These are phyloP conservation scores for Urechis unicinctus DNA, from an alignment of 2,888 invertebrate genomes.

Conservation along the genomic window DNA sequence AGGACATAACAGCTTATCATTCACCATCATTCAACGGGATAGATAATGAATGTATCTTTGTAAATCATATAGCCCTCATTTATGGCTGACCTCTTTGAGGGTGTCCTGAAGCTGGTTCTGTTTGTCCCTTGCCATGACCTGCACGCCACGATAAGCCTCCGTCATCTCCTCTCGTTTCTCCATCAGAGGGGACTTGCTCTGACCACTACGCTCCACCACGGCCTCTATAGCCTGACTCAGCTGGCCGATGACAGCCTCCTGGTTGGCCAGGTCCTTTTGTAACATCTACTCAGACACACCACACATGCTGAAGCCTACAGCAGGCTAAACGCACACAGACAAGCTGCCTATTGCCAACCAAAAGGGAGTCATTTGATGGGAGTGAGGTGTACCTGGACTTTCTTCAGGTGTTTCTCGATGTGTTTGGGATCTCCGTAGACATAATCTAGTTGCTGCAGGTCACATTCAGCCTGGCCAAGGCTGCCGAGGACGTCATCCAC, in stretches of 20 bases:
- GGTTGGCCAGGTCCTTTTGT: conserved; percentile 39
- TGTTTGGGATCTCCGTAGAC: conserved; percentile 45
- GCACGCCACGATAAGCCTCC: conserved; percentile 32
- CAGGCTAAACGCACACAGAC: neutral
- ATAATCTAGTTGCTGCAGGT: conserved; percentile 36
- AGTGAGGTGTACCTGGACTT: conserved; percentile 40
- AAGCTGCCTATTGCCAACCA: neutral
- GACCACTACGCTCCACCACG: conserved; percentile 23
- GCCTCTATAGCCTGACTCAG: conserved; percentile 41
- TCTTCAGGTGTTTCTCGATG: conserved; percentile 46
- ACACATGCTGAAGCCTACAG: neutral
- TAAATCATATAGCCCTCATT: neutral
- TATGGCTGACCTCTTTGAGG: conserved; percentile 36
- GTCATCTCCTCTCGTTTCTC: conserved; percentile 43
- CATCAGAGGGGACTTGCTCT: conserved; percentile 26
- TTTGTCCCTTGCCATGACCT: conserved; percentile 36
- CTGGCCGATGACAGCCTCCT: conserved; percentile 36
- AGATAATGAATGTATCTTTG: no score
- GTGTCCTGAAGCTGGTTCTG: conserved; percentile 45
- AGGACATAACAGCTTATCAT: no score
- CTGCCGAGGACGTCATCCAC: conserved; percentile 42
- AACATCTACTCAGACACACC: conserved; percentile 28
- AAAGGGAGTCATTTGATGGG: neutral
- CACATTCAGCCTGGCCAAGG: conserved; percentile 35
- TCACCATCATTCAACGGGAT: no score